Percentiles rank a stretch among this genome's conserved stretches.
phyloP scores from a whole-genome alignment of 2,113 vertebrate genomes.

The Oreochromis tanganicae region DNA sequence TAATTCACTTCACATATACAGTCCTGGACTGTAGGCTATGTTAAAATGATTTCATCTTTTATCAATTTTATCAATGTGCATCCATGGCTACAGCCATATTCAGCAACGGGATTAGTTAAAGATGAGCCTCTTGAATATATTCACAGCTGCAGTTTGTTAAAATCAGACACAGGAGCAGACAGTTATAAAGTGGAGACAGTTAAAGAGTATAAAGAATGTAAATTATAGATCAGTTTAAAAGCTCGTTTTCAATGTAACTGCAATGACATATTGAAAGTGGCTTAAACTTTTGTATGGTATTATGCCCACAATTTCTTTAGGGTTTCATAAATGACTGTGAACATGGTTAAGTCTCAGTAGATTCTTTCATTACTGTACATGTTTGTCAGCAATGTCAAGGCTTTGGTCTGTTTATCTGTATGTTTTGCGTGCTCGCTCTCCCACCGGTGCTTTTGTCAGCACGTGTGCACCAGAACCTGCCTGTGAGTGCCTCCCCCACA shows the following conservation, averaged over 20 bases:
- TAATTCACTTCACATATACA: neutral
- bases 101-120: neutral
- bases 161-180: neutral
- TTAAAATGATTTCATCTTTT: neutral
- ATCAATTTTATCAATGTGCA: neutral
- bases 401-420: neutral
- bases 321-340: neutral
- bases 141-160: neutral
- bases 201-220: neutral
- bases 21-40: neutral
- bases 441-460: neutral
- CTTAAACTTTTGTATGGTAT: neutral
- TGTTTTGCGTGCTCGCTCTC: neutral
- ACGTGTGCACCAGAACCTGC: neutral
- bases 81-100: neutral
- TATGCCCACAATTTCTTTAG: neutral
- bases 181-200: neutral
- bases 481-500: neutral
- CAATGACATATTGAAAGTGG: neutral
- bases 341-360: neutral
- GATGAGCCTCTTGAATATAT: neutral
- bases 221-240: neutral
- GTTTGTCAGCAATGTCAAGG: neutral
- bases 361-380: neutral
- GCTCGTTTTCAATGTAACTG: rapidly evolving